Percentiles rank a stretch among this genome's conserved stretches.
Conservation (phyloP, 2,113 vertebrate species). For the Murina feae region DNA sequence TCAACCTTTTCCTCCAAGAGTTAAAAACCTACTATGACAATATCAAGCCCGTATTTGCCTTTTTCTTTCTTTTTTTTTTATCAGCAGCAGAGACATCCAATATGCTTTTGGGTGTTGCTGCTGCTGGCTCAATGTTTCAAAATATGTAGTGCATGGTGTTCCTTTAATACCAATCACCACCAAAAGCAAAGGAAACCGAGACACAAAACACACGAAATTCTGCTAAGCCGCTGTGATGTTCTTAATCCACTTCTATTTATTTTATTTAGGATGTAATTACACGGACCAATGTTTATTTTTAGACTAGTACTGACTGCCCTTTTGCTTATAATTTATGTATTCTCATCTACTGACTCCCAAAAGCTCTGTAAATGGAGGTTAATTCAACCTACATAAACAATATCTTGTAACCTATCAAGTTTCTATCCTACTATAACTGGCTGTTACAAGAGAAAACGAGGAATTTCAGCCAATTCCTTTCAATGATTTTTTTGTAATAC, state of each 20-base stretch:
- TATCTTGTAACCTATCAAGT: not conserved
- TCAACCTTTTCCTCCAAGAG: not conserved
- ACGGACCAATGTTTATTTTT: not conserved
- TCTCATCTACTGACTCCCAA: not conserved
- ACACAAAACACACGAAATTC: not conserved
- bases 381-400: not conserved
- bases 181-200: not conserved
- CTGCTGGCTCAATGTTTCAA: not conserved
- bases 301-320: not conserved
- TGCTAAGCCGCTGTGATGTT: not conserved
- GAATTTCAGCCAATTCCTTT: not conserved
- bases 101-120: not conserved
- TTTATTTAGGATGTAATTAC: constrained; percentile 4
- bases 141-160: not conserved
- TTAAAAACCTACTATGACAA: not conserved
- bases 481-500: not conserved
- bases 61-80: not conserved
- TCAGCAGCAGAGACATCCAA: not conserved
- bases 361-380: not conserved
- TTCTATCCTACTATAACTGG: not conserved
- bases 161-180: not conserved
- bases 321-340: not conserved
- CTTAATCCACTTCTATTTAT: not conserved
- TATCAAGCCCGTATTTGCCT: not conserved
- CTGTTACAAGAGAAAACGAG: not conserved